Evolutionary conservation across 2,113 vertebrate species (phyloP), one percentile per base, ranked within the genome.

Genomic region (Probosciger aterrimus): DNA sequence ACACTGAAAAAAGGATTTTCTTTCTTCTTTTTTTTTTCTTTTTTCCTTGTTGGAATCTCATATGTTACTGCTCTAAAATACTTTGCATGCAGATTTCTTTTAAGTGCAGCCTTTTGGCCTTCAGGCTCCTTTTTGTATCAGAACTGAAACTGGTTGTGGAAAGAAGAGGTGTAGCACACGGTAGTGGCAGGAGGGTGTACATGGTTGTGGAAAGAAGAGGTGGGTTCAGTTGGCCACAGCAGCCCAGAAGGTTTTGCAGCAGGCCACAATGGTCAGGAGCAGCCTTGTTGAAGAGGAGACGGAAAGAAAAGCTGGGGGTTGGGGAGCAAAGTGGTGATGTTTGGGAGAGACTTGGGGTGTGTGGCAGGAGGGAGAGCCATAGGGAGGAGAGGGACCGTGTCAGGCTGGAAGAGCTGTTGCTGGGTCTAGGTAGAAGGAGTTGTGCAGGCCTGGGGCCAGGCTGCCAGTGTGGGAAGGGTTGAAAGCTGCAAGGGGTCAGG

Each of bases 301-400:
- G 47, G 63, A 55, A 64, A 17, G 27, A 43, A 0, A 5, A 57
- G 79, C 41, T 9, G 10, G 2, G 12, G 20, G 6, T 35, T 59
- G 33, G 41, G 6, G 15, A 37, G 11, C 27, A 23, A 33, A 46
- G 35, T 50, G 52, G 15, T 76, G 35, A 31, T 5, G 3, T 71
- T 6, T 31, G 39, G 39, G 65, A 24, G 33, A 24, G 19, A 4
- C 4, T 6, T 0, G 6, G 2, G 11, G 9, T 59, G 24, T 0
- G 0, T 16, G 39, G 20, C 0, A 0, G 14, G 17, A 55, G 11
- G 2, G 46, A 59, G 76, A 74, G 49, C 14, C 18, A 47, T 10
- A 19, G 35, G 16, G 49, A 30, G 49, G 31, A 31, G 39, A 4
- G 11, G 39, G 7, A 1, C 1, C 4, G 2, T 0, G 9, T 57